A percentile compares a stretch with the other conserved stretches of the same genome.
These are phyloP conservation scores for Alligator sinensis DNA, from an alignment of 2,113 vertebrate genomes.

Conservation along the genomic window DNA sequence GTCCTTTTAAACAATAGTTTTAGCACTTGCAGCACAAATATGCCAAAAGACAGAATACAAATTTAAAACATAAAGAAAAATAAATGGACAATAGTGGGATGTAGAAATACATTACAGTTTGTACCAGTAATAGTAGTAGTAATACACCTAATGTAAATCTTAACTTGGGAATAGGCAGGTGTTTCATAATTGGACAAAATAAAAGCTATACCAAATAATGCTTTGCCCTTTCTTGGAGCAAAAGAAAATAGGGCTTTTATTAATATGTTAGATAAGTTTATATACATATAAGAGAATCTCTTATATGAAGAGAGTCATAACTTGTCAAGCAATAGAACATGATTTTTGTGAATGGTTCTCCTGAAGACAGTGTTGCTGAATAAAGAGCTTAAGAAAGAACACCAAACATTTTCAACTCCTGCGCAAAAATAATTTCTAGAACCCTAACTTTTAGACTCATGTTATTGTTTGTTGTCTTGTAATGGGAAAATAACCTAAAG, in stretches of 20 bases:
- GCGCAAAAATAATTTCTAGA: background rate
- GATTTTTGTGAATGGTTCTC: background rate
- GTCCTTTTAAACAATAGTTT: background rate
- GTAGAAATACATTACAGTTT: background rate
- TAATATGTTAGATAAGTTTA: too few relatives aligned
- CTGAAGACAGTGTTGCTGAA: background rate
- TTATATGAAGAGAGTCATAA: background rate
- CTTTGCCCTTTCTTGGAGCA: background rate
- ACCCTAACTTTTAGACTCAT: background rate
- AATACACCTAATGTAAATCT: background rate
- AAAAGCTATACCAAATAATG: background rate
- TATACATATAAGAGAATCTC: too few relatives aligned
- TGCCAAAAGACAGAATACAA: background rate
- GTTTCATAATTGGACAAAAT: background rate
- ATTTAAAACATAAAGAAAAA: background rate
- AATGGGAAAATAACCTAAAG: fast-evolving
- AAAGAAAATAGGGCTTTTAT: background rate
- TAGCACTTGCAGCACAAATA: background rate
- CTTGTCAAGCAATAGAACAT: background rate
- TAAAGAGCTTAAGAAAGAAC: background rate
- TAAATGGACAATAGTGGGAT: background rate
- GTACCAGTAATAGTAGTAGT: background rate
- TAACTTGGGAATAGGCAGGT: background rate
- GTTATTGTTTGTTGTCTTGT: background rate
- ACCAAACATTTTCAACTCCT: background rate